Percentiles rank a stretch among this genome's conserved stretches.
phyloP scores from a whole-genome alignment of 2,797 vertebrate genomes.

The Phoebastria nigripes region DNA sequence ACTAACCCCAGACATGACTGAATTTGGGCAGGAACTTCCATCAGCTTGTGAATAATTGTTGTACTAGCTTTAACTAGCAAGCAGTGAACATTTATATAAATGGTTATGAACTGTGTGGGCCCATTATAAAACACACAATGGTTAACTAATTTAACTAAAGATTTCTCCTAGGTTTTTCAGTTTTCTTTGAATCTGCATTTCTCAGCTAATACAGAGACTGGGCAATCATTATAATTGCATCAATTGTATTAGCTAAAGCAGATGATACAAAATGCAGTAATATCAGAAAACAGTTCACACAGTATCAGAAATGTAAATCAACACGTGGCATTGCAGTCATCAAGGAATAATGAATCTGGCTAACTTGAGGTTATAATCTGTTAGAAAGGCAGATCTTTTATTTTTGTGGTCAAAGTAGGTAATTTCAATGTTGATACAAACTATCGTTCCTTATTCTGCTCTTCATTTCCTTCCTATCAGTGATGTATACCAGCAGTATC shows the following conservation, averaged over 20 bases:
- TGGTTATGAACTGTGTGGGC: neutral
- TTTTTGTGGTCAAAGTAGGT: neutral
- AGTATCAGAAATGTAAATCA: neutral
- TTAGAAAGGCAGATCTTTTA: neutral
- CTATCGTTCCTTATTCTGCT: neutral
- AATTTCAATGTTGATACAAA: neutral
- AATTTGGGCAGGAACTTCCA: constrained; percentile 28
- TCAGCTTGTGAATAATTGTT: constrained; percentile 21
- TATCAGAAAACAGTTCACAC: neutral
- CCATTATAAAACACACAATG: neutral
- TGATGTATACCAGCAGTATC: neutral
- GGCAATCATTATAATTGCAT: neutral
- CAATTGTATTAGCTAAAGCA: neutral
- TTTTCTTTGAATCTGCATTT: neutral
- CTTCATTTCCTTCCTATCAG: neutral
- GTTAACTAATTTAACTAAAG: constrained; percentile 10
- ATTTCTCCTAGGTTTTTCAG: neutral
- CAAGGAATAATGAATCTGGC: neutral
- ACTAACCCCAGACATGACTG: constrained; percentile 19
- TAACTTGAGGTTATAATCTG: neutral
- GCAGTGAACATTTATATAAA: neutral
- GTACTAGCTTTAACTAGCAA: neutral
- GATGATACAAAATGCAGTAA: neutral
- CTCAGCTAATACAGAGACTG: neutral
- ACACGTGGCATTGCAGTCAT: neutral